Evolutionary conservation across 2,888 invertebrate species (phyloP), one percentile per base, ranked within the genome.

Genomic region (Halictus quadricinctus): DNA sequence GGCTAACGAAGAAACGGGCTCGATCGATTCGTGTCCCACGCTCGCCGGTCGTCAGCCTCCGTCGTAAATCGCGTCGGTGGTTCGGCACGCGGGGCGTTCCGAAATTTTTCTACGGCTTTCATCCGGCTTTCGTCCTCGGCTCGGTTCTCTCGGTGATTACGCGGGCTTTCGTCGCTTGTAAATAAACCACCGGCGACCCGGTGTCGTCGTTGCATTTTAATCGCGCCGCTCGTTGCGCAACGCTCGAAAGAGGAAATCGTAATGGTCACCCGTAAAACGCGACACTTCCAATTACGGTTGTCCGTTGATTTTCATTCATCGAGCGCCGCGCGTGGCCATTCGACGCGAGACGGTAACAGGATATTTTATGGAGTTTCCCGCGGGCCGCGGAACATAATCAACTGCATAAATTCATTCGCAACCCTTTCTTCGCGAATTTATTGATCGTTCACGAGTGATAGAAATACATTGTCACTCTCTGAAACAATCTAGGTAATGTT

Each of bases 231-330:
- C 25, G 77, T 86, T 87, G 36, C 76, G 83, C 80, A 86, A 87
- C 72, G 15, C 69, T 18, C 43, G 25, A n/a, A 75, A 46, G 80
- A 85, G 86, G 83, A 87, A 86, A 85, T 83, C 69, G 82, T 80
- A 83, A 87, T 72, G 80, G 74, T 36, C 48, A 21, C 36, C 15
- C 54, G 70, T 77, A 72, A 83, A 86, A 85, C 86, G 83, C 70
- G 86, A 86, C 76, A 64, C 83, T 80, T 80, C 83, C 86, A 83
- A 87, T 86, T 86, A 85, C 83, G 80, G 43, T n/a, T 21, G 72
- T 15, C 64, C 77, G 43, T 18, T 69, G 82, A 43, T 85, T 85
- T 76, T 80, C 87, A 83, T 85, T 85, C 86, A 76, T 72, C 50
- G 58, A 25, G 15, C 60, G 41, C 29, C 46, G 36, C 13, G 54